Percentiles rank a stretch among this genome's conserved stretches.
phyloP scores from a whole-genome alignment of 1,140 invertebrate species.

The Drosophila teissieri region DNA sequence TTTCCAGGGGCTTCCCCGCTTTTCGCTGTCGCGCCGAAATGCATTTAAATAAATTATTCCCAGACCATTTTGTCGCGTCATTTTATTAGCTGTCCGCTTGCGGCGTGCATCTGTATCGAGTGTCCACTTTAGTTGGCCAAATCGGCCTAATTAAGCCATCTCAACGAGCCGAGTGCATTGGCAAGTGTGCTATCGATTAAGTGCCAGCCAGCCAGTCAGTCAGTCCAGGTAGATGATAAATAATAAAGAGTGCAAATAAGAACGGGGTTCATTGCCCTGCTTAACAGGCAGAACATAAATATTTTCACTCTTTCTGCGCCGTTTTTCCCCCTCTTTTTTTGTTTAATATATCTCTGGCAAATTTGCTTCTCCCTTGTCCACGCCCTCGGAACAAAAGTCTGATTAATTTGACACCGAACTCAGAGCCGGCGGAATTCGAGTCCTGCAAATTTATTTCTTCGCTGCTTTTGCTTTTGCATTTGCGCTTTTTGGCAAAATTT shows the following conservation, averaged over 20 bases:
- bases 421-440: constrained; percentile 27
- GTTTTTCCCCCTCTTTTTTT: constrained; percentile 34
- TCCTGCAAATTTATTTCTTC: constrained; percentile 58
- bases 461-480: constrained; percentile 18
- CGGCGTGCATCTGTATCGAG: constrained; percentile 1
- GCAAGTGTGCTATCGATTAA: constrained; percentile 30
- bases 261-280: constrained; percentile 59
- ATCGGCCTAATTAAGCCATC: constrained; percentile 55
- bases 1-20: constrained; percentile 15
- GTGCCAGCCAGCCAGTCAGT: constrained; percentile 2
- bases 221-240: constrained; percentile 14
- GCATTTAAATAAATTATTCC: constrained; percentile 84
- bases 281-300: constrained; percentile 61
- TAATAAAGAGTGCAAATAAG: not conserved
- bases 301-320: not conserved
- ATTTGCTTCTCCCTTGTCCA: constrained; percentile 61
- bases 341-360: constrained; percentile 44
- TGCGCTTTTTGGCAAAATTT: constrained; percentile 70
- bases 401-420: constrained; percentile 81
- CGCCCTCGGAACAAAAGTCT: constrained; percentile 67
- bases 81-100: constrained; percentile 69
- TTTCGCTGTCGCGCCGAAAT: constrained; percentile 77
- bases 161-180: constrained; percentile 25
- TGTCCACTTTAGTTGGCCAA: constrained; percentile 32
- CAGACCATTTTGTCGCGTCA: constrained; percentile 78